Evolutionary conservation across 2,113 vertebrate genomes (phyloP), one percentile per base, ranked within the genome.

Genomic region (Cyanoderma ruficeps): DNA sequence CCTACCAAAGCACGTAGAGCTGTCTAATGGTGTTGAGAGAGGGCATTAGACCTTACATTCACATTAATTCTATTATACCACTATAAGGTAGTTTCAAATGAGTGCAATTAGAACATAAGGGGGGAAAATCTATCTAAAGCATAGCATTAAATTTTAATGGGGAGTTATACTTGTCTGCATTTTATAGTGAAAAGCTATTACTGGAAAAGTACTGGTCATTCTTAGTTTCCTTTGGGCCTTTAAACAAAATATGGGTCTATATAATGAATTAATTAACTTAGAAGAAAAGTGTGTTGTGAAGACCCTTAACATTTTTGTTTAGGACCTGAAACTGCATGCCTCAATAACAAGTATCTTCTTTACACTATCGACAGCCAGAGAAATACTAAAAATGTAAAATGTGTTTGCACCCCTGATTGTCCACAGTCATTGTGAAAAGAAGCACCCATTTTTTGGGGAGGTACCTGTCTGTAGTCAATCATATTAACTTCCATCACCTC

Each of bases 301-400:
- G 57, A 85, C 44, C 13, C 35, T 75, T 59, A 24, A 52, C 0
- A 49, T 20, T 67, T 90, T 49, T 57, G 24, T 56, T 71, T 47
- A 33, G 41, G 44, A 94, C 35, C n/a, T 87, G 59, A 33, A 78
- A 64, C 9, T 24, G 3, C 69, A 44, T 42, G 21, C 13, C 41
- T 75, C 39, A 55, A 6, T 39, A 65, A 63, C 5, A 57, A 77
- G 20, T 39, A 50, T 64, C 50, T 86, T 57, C 15, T 33, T 87
- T 78, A 61, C 50, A 12, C 57, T 64, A 31, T 15, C 2, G 1
- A 60, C 37, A 84, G 79, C 33, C 47, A 74, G 49, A 68, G 24
- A 94, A 96, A 96, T 83, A 83, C 24, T 33, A 89, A 74, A 94
- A 59, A 64, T 25, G 12, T 65, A 64, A 92, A 87, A 74, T 3